Evolutionary conservation across 2,113 vertebrate genomes (phyloP).

Genomic region (Atrichornis clamosus): DNA sequence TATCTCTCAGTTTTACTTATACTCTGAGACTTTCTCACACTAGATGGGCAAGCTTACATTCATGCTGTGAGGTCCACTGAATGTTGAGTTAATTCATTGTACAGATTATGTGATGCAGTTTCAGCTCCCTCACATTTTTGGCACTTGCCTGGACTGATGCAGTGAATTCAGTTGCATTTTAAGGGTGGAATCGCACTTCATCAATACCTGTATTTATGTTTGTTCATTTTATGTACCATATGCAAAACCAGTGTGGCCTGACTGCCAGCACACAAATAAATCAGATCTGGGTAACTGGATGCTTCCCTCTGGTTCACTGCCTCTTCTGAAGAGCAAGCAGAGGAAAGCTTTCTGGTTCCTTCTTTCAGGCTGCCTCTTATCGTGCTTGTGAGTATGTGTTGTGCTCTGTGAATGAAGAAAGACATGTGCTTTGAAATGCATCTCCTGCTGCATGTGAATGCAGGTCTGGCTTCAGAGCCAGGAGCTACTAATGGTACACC

Average conservation of each 20-base stretch:
- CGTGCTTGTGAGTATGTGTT: neutral
- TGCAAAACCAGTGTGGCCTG: neutral
- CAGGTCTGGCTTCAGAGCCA: neutral
- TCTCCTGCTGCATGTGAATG: neutral
- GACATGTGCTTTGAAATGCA: neutral
- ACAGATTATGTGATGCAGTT: neutral
- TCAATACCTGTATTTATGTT: conserved; percentile 8
- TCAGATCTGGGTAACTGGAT: neutral
- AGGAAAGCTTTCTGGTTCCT: neutral
- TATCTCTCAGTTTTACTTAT: neutral
- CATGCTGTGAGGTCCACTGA: neutral
- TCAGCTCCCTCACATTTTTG: conserved; percentile 10
- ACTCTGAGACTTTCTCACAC: neutral
- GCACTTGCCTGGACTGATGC: neutral
- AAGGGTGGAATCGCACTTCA: conserved; percentile 3
- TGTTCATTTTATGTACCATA: neutral
- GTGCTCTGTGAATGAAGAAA: neutral
- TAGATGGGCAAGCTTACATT: neutral
- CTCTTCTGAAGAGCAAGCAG: neutral
- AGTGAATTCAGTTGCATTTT: neutral
- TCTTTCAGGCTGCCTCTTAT: neutral
- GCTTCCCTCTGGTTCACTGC: neutral
- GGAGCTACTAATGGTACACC: neutral
- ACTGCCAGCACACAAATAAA: neutral
- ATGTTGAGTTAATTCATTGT: neutral